Conservation (phyloP, 92 coral and sea anemone species). For the Porites cylindrica region DNA sequence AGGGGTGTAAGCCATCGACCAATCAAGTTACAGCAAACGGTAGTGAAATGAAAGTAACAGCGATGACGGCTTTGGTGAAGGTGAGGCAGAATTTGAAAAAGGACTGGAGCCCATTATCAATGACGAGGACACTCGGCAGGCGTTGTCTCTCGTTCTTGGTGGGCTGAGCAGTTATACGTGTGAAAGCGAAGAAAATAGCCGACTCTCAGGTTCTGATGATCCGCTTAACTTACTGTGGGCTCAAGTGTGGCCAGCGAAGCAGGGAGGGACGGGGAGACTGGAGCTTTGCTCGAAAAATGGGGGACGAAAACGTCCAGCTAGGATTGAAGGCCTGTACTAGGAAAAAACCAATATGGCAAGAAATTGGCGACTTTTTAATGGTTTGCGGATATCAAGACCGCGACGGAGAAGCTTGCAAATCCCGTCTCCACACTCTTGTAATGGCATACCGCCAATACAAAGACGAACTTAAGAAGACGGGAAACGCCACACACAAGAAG, state of each 20-base stretch:
- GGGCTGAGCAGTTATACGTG: constrained; percentile 77
- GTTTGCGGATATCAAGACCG: constrained; percentile 56
- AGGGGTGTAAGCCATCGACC: background rate
- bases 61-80: constrained; percentile 47
- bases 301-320: constrained; percentile 53
- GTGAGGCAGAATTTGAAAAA: constrained; percentile 39
- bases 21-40: background rate
- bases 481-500: no score
- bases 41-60: constrained; percentile 71
- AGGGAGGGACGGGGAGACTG: background rate
- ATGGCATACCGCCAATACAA: background rate
- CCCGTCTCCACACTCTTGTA: constrained; percentile 48
- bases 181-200: constrained; percentile 82
- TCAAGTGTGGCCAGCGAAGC: no score
- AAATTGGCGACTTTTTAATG: constrained; percentile 24
- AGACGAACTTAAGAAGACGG: no score
- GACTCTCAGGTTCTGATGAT: constrained; percentile 42
- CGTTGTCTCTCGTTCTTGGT: constrained; percentile 73
- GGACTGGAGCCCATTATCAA: background rate
- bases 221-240: background rate
- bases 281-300: constrained; percentile 7
- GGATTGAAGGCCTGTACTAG: constrained; percentile 40
- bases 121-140: constrained; percentile 26
- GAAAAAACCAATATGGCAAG: constrained; percentile 58
- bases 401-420: constrained; percentile 37